Percentiles rank a stretch among this genome's conserved stretches.
phyloP scores from a whole-genome alignment of 2,113 vertebrate genomes.

The Equus quagga region DNA sequence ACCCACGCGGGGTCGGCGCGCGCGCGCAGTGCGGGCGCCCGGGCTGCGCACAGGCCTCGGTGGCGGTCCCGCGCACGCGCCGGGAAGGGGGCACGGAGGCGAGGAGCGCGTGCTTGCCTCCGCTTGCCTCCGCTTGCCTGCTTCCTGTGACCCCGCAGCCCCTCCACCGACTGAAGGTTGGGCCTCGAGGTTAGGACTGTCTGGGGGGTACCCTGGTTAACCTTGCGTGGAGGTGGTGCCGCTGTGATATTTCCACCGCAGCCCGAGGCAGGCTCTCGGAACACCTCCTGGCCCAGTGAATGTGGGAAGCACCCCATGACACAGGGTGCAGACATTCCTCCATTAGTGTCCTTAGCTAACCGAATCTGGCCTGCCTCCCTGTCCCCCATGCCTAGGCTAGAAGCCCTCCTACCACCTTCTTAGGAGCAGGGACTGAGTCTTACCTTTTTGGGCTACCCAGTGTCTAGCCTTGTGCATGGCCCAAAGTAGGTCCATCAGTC shows the following conservation, averaged over 20 bases:
- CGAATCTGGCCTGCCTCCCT: neutral
- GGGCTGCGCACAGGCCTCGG: constrained; percentile 63
- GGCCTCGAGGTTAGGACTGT: neutral
- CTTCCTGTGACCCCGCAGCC: neutral
- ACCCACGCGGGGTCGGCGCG: constrained; percentile 66
- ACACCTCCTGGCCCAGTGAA: neutral
- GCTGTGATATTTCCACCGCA: neutral
- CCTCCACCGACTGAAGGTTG: fast-evolving
- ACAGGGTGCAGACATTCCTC: neutral
- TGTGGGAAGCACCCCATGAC: neutral
- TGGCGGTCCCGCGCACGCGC: constrained; percentile 70
- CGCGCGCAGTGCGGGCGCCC: constrained; percentile 58
- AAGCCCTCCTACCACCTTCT: neutral
- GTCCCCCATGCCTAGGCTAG: neutral
- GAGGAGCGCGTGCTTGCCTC: neutral
- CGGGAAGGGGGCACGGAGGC: neutral
- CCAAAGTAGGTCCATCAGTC: neutral
- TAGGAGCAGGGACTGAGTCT: no score
- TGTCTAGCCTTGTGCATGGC: fast-evolving
- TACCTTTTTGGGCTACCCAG: neutral
- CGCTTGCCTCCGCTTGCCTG: fast-evolving
- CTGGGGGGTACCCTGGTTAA: neutral
- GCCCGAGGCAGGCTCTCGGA: neutral
- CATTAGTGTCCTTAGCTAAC: neutral
- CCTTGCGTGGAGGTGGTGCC: neutral